Percentiles rank a stretch among this genome's conserved stretches.
These are phyloP conservation scores for Gila robusta DNA, from an alignment of 2,797 vertebrate species.

Conservation along the genomic window DNA sequence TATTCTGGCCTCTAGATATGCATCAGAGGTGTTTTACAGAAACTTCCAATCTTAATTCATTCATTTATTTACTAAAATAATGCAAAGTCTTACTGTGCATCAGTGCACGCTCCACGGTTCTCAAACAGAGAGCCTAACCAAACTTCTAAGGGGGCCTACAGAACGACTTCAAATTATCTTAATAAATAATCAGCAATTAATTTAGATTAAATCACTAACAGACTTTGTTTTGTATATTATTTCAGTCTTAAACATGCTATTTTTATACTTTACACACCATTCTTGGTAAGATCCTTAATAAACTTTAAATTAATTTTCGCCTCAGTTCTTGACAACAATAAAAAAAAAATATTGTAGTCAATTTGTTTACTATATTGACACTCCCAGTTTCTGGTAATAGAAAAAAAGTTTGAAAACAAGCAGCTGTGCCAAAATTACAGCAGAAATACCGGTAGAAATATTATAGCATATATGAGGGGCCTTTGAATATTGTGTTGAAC, in stretches of 20 bases:
- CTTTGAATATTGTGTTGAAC: slow-evolving; percentile 2
- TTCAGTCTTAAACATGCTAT: not conserved
- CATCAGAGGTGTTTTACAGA: no score
- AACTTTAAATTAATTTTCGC: not conserved
- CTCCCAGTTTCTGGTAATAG: not conserved
- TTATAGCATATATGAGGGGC: not conserved
- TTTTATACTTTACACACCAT: not conserved
- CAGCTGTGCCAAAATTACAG: not conserved
- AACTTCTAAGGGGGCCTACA: no score
- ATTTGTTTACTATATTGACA: not conserved
- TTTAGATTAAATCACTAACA: not conserved
- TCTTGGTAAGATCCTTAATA: not conserved
- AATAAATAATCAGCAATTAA: not conserved
- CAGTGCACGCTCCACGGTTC: no score
- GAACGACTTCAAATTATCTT: no score
- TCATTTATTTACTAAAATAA: no score
- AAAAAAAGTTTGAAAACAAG: not conserved
- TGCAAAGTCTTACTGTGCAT: no score
- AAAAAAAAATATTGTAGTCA: not conserved
- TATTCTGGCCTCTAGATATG: no score
- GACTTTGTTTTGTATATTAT: not conserved
- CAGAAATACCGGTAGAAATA: not conserved
- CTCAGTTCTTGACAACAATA: no score
- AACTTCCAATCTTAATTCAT: no score
- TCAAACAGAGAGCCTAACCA: no score